Conservation (phyloP, 2,113 vertebrate genomes). For the Gadus macrocephalus region DNA sequence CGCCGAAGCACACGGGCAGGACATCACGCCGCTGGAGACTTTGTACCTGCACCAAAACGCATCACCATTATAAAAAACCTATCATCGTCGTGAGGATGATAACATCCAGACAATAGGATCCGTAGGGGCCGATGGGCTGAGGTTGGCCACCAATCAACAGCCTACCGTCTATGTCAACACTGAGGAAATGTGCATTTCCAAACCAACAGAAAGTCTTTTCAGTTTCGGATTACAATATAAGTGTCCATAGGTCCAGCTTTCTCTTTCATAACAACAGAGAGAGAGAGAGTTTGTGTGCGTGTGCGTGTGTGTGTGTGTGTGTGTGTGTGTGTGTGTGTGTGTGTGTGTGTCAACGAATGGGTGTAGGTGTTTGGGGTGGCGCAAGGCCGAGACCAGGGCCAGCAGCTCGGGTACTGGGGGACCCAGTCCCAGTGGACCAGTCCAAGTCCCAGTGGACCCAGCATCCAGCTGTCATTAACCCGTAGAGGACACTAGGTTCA, state of each 20-base stretch:
- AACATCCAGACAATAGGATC: too few relatives aligned
- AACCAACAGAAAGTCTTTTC: too few relatives aligned
- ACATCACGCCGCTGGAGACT: conserved; percentile 54
- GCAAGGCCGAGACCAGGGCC: conserved; percentile 43
- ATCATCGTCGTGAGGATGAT: neutral
- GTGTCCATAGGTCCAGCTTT: too few relatives aligned
- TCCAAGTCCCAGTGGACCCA: too few relatives aligned
- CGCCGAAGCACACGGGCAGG: conserved; percentile 70
- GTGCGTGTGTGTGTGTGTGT: neutral
- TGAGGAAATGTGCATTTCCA: too few relatives aligned
- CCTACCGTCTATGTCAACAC: too few relatives aligned
- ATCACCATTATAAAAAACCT: neutral
- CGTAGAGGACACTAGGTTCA: too few relatives aligned
- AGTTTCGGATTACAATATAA: too few relatives aligned
- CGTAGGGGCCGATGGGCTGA: too few relatives aligned
- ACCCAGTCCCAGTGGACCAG: neutral
- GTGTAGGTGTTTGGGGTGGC: neutral
- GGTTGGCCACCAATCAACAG: too few relatives aligned
- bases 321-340: neutral
- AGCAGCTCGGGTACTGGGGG: neutral
- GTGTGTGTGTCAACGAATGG: neutral
- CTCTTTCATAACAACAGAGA: too few relatives aligned
- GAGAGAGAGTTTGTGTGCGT: neutral
- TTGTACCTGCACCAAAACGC: conserved; percentile 31
- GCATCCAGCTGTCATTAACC: neutral